These are phyloP conservation scores for Papilio gigon DNA, from an alignment of 2,888 invertebrate species.

Conservation along the genomic window DNA sequence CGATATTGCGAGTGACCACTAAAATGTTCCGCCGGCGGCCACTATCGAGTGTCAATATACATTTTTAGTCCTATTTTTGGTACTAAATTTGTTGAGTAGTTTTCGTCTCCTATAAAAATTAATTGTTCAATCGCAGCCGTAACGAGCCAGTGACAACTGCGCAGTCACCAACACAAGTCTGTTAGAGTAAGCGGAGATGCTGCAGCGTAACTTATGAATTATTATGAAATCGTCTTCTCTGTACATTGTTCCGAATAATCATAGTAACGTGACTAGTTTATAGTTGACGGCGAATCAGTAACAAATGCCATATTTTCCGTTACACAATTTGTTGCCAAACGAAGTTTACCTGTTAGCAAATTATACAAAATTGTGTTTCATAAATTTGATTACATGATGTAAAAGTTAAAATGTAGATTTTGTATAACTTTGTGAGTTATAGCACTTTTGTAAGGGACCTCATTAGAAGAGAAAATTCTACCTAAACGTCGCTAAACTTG, in stretches of 20 bases:
- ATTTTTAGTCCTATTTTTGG: neutral
- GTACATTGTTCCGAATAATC: neutral
- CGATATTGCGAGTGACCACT: neutral
- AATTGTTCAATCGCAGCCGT: too few species aligned
- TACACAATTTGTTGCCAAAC: neutral
- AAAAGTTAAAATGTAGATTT: constrained; percentile 32
- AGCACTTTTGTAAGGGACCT: constrained; percentile 34
- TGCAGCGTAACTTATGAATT: neutral
- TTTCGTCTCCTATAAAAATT: neutral
- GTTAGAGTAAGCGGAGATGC: neutral
- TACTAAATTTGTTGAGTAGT: neutral
- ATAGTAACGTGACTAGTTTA: too few species aligned
- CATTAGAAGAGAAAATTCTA: constrained; percentile 38
- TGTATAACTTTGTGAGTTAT: constrained; percentile 24
- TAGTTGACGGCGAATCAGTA: too few species aligned
- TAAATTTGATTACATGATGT: constrained; percentile 24
- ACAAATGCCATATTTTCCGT: too few species aligned
- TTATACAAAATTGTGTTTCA: constrained; percentile 5
- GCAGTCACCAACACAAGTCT: neutral
- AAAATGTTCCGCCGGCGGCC: neutral
- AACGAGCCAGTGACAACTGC: neutral
- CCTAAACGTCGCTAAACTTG: constrained; percentile 36
- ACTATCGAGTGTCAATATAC: neutral
- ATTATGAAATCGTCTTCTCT: neutral
- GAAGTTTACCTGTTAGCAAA: neutral